phyloP scores from a whole-genome alignment of 2,888 invertebrate species.

The Ethmia dodecea region DNA sequence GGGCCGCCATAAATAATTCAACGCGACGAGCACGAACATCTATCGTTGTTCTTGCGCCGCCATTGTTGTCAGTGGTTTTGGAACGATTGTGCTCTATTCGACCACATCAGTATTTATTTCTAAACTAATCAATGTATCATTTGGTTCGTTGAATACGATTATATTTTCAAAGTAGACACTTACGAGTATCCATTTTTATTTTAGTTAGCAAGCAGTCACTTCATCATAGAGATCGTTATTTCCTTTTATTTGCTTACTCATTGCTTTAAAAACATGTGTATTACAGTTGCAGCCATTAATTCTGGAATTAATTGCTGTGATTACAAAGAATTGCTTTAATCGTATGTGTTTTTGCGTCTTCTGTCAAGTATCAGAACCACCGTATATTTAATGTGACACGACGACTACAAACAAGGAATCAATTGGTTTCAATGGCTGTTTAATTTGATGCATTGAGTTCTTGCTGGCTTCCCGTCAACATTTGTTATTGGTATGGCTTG shows the following conservation, averaged over 20 bases:
- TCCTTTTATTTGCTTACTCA: conserved; percentile 14
- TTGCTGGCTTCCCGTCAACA: conserved; percentile 21
- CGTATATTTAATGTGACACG: not conserved
- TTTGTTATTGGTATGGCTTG: conserved; percentile 14
- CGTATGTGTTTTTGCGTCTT: conserved; percentile 21
- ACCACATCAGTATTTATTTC: conserved; percentile 20
- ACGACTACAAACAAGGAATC: conserved; percentile 28
- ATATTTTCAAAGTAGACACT: conserved; percentile 20
- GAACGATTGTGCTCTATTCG: conserved; percentile 32
- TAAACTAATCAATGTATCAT: conserved; percentile 22
- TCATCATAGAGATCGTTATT: conserved; percentile 19
- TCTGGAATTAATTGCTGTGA: conserved; percentile 13
- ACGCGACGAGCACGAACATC: conserved; percentile 41
- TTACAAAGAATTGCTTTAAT: conserved; percentile 5
- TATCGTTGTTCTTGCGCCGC: conserved; percentile 52
- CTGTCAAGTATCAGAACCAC: not conserved
- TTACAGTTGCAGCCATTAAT: conserved; percentile 3
- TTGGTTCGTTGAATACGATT: conserved; percentile 14
- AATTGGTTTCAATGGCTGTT: conserved; percentile 58
- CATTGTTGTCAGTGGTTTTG: conserved; percentile 43
- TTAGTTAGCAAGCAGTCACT: conserved; percentile 2
- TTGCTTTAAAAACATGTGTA: conserved; percentile 2
- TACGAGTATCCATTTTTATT: conserved; percentile 18
- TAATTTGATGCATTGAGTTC: conserved; percentile 47
- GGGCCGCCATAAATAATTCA: conserved; percentile 69